Percentiles rank a stretch among this genome's conserved stretches.
Conservation (phyloP, 2,113 vertebrate species). For the Bubalus kerabau region DNA sequence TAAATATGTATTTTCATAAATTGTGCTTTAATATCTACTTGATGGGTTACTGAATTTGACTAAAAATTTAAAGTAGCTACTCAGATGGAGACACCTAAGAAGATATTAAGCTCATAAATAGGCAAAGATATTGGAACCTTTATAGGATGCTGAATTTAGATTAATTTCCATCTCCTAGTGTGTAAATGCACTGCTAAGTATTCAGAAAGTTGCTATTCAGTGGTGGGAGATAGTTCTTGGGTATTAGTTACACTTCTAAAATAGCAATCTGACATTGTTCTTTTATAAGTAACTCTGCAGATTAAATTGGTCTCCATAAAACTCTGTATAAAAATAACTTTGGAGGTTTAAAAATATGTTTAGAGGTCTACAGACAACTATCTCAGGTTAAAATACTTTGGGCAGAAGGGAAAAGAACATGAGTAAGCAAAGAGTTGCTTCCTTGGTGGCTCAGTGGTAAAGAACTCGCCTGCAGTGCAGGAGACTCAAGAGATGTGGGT, state of each 20-base stretch:
- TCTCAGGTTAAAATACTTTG: slow-evolving; percentile 26
- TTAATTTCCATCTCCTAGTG: neutral
- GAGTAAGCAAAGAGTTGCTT: neutral
- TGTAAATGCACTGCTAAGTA: neutral
- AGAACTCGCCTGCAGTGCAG: neutral
- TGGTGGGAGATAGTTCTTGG: neutral
- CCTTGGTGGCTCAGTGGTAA: neutral
- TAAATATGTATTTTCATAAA: slow-evolving; percentile 52
- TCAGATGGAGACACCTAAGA: slow-evolving; percentile 1
- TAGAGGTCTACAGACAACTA: neutral
- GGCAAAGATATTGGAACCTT: neutral
- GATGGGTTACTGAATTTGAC: slow-evolving; percentile 46
- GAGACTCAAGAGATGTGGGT: neutral
- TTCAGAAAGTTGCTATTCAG: slow-evolving; percentile 14
- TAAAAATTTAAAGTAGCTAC: slow-evolving; percentile 53
- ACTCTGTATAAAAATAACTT: slow-evolving; percentile 33
- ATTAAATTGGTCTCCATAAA: slow-evolving; percentile 2
- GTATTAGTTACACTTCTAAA: slow-evolving; percentile 23
- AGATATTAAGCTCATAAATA: slow-evolving; percentile 49
- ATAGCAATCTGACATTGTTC: neutral
- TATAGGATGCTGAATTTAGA: slow-evolving; percentile 32
- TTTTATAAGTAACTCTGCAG: slow-evolving; percentile 1
- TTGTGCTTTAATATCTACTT: slow-evolving; percentile 41
- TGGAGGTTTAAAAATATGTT: slow-evolving; percentile 26
- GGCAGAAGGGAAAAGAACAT: neutral